A percentile compares a stretch with the other conserved stretches of the same genome.
phyloP scores from a whole-genome alignment of 2,888 invertebrate genomes.

The Drosophila mulleri region DNA sequence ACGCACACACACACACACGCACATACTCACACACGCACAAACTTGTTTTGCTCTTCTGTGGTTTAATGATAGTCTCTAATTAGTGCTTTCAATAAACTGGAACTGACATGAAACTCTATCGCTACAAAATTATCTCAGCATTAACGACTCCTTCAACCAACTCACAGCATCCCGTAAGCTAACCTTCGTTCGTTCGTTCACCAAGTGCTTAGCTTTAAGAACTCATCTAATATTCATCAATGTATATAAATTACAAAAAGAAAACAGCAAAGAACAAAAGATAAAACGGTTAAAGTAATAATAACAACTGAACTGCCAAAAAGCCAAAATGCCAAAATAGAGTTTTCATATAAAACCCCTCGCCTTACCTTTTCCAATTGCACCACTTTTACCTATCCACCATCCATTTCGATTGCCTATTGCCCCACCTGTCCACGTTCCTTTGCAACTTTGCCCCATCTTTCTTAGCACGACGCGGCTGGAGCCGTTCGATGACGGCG shows the following conservation, averaged over 20 bases:
- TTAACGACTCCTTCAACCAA: constrained; percentile 47
- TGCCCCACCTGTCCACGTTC: background rate
- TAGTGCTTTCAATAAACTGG: constrained; percentile 74
- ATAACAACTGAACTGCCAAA: constrained; percentile 18
- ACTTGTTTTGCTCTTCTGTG: constrained; percentile 39
- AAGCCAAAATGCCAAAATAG: constrained; percentile 11
- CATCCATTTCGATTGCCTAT: background rate
- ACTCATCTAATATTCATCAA: constrained; percentile 48
- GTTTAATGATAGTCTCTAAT: constrained; percentile 72
- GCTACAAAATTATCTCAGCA: constrained; percentile 59
- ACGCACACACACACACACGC: background rate
- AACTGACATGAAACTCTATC: constrained; percentile 64
- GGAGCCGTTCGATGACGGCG: constrained; percentile 64
- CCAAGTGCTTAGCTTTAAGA: constrained; percentile 39
- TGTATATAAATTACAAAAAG: constrained; percentile 50
- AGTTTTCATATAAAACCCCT: constrained; percentile 37
- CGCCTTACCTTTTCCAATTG: background rate
- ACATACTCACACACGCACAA: constrained; percentile 11
- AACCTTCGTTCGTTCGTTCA: constrained; percentile 39
- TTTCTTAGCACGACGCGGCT: constrained; percentile 49
- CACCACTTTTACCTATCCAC: background rate
- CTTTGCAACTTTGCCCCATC: constrained; percentile 2
- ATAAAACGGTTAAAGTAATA: constrained; percentile 20
- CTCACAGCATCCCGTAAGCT: constrained; percentile 67
- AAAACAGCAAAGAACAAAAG: background rate